A percentile compares a stretch with the other conserved stretches of the same genome.
These are phyloP conservation scores for Athene noctua DNA, from an alignment of 2,113 vertebrate genomes.

Conservation along the genomic window DNA sequence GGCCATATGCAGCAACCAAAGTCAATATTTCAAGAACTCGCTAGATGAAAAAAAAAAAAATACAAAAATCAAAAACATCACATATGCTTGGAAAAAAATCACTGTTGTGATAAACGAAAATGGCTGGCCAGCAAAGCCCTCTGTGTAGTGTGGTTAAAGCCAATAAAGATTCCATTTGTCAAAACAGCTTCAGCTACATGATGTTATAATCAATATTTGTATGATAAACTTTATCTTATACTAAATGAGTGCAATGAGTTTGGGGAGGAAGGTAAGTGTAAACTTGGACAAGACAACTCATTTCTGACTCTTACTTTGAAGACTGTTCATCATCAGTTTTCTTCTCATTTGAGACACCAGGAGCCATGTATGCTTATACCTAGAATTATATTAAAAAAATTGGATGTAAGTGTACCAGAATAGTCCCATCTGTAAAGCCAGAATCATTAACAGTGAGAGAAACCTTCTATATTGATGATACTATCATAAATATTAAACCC, in stretches of 20 bases:
- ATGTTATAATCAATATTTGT: background rate
- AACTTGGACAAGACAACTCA: background rate
- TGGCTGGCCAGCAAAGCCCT: background rate
- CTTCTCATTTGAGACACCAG: slow-evolving; percentile 7
- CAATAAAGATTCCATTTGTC: background rate
- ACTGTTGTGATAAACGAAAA: background rate
- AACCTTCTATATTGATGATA: background rate
- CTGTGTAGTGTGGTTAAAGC: background rate
- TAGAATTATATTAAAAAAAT: background rate
- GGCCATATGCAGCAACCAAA: background rate
- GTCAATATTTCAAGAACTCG: background rate
- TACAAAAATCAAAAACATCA: background rate
- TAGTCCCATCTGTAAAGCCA: background rate
- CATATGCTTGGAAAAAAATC: background rate
- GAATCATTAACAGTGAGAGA: background rate
- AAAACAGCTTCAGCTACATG: background rate
- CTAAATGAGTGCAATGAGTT: background rate
- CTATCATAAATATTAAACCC: background rate
- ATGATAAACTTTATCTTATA: background rate
- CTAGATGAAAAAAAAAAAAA: background rate
- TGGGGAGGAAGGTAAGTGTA: background rate
- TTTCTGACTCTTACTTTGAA: slow-evolving; percentile 62
- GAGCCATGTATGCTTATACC: slow-evolving; percentile 47
- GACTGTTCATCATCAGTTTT: background rate
- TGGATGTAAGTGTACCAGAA: background rate